Percentiles rank a stretch among this genome's conserved stretches.
Evolutionary conservation across 2,797 vertebrate species (phyloP).

Genomic region (Myotis pilosus): DNA sequence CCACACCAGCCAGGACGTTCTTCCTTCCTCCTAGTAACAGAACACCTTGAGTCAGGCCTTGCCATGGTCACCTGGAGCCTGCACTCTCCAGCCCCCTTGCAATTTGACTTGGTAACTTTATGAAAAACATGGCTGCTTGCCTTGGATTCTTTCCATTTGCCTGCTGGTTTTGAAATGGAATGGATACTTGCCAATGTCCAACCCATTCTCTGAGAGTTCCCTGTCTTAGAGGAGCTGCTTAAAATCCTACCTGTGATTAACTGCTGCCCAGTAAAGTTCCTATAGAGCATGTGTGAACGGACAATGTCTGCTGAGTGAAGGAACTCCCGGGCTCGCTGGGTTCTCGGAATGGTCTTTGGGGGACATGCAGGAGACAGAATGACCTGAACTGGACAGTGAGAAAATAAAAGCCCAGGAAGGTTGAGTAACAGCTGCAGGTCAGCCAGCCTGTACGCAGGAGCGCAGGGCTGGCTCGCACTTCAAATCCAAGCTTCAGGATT

Average conservation of each 20-base stretch:
- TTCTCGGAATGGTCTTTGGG: not conserved
- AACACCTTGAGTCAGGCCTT: not conserved
- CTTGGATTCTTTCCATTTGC: not conserved
- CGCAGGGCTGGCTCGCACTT: constrained; percentile 30
- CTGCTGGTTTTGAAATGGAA: not conserved
- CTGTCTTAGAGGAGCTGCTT: not conserved
- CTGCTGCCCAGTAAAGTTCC: not conserved
- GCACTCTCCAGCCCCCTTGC: not conserved
- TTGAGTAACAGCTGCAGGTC: not conserved
- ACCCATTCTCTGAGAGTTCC: not conserved
- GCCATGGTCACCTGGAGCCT: not conserved
- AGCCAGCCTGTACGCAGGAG: not conserved
- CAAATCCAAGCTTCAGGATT: not conserved
- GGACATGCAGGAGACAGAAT: not conserved
- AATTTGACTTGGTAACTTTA: not conserved
- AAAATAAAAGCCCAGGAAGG: not conserved
- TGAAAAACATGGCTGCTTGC: not conserved
- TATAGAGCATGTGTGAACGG: not conserved
- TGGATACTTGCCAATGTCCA: not conserved
- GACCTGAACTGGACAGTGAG: not conserved
- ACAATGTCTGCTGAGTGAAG: not conserved
- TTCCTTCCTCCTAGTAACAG: not conserved
- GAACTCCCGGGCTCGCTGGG: not conserved
- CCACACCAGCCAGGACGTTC: not conserved
- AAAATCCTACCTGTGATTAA: not conserved